phyloP scores from a whole-genome alignment of 2,797 vertebrate genomes.

The Gallinago stenura region DNA sequence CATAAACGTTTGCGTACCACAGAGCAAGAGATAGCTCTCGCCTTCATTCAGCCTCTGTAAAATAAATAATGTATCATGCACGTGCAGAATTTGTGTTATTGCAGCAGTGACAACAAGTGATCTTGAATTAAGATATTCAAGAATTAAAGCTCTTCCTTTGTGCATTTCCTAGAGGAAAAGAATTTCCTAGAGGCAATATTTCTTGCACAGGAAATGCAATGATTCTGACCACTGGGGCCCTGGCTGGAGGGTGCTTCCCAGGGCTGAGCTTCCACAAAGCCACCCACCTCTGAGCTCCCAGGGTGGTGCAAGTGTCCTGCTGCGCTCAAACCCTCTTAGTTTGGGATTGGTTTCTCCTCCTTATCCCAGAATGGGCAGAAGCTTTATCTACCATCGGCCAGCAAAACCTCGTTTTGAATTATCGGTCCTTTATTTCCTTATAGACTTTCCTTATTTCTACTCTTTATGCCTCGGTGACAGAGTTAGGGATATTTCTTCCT shows the following conservation, averaged over 20 bases:
- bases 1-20: not conserved
- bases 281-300: not conserved
- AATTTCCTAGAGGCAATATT: not conserved
- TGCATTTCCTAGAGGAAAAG: not conserved
- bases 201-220: not conserved
- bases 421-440: not conserved
- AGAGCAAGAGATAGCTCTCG: rapidly evolving
- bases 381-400: not conserved
- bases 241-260: rapidly evolving
- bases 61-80: not conserved
- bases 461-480: not conserved
- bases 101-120: not conserved
- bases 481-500: not conserved
- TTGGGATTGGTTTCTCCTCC: not conserved
- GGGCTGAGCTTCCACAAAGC: not conserved
- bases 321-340: not conserved
- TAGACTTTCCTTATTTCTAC: not conserved
- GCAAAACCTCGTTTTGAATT: not conserved
- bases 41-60: not conserved
- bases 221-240: not conserved
- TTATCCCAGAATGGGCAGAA: not conserved
- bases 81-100: rapidly evolving
- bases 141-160: not conserved
- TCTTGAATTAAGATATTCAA: not conserved
- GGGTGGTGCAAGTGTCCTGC: rapidly evolving